Evolutionary conservation across 2,113 vertebrate genomes (phyloP), one percentile per base, ranked within the genome.

Genomic region (Agapornis roseicollis): DNA sequence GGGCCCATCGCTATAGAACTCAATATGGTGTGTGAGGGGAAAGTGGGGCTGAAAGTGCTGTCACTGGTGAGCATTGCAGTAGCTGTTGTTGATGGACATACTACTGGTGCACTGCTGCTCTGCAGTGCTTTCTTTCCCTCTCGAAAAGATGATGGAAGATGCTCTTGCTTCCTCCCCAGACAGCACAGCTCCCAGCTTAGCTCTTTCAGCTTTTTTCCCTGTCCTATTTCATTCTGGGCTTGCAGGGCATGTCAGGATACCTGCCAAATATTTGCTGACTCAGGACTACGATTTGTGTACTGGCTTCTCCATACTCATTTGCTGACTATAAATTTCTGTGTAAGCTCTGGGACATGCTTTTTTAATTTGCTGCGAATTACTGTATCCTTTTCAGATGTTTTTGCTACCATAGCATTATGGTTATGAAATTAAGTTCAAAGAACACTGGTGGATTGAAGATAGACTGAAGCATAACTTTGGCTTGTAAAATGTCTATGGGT

Each of bases 191-290:
- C 79, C 60, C 4, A 2, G 25, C 55, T 68, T 83, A 56, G 49
- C 44, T 64, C 39, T 47, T 79, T 80, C 74, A 69, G 88, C 39
- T 76, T 82, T 96, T 91, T 73, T n/a, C 41, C 83, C 35, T 0
- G 0, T 69, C 44, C 52, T 91, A 10, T 85, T 96, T 96, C 81
- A 77, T 71, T 78, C 73, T n/a, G 52, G 69, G 64, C 47, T 90
- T 55, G 85, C 0, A 0, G 89, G 80, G 80, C 52, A 77, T 0
- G 1, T 91, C 88, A 93, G 85, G 85, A 89, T 95, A 96, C 94
- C 91, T 91, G 93, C 80, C 90, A 93, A 82, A 89, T 88, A 88
- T 58, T 71, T 95, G 93, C 93, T 96, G 95, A 94, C 63, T 88
- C 72, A 78, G 93, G 90, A 28, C 44, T 80, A 6, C 83, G 82